phyloP scores from a whole-genome alignment of 2,888 invertebrate species.

The Ectemnius continuus region DNA sequence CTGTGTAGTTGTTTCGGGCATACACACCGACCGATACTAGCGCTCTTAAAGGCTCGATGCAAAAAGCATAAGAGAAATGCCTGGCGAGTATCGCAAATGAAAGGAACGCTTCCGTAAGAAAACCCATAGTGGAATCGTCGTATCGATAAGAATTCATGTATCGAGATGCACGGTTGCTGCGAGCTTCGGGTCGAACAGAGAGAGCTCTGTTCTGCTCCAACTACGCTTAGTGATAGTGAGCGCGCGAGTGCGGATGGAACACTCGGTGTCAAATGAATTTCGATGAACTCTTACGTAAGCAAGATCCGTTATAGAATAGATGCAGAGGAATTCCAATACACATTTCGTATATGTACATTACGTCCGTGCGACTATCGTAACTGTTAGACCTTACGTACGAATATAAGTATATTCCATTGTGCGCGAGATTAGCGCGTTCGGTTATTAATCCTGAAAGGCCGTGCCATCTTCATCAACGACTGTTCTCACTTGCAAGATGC shows the following conservation, averaged over 20 bases:
- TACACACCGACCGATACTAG: not conserved
- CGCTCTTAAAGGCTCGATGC: not conserved
- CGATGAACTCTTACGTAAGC: slow-evolving; percentile 5
- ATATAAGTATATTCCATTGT: slow-evolving; percentile 25
- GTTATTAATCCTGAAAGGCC: slow-evolving; percentile 13
- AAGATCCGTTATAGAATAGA: slow-evolving; percentile 3
- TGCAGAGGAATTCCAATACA: not conserved
- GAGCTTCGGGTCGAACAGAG: not conserved
- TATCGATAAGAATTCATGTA: no score
- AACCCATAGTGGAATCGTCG: no score
- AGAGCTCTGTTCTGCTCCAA: not conserved
- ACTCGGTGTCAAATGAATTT: slow-evolving; percentile 5
- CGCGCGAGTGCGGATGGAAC: slow-evolving; percentile 7
- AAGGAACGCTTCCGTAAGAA: not conserved
- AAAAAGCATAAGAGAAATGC: slow-evolving; percentile 1
- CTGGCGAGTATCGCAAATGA: not conserved
- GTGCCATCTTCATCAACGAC: slow-evolving; percentile 13
- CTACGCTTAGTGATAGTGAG: not conserved
- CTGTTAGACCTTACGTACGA: slow-evolving; percentile 12
- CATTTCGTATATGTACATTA: slow-evolving; percentile 10
- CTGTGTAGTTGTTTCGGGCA: slow-evolving; percentile 12
- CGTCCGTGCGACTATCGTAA: slow-evolving; percentile 4
- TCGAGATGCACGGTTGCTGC: not conserved
- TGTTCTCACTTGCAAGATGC: slow-evolving; percentile 12
- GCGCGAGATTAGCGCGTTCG: slow-evolving; percentile 24